Base-by-base conservation (phyloP, 2,888 invertebrate species). In the Aleiodes testaceus region DNA sequence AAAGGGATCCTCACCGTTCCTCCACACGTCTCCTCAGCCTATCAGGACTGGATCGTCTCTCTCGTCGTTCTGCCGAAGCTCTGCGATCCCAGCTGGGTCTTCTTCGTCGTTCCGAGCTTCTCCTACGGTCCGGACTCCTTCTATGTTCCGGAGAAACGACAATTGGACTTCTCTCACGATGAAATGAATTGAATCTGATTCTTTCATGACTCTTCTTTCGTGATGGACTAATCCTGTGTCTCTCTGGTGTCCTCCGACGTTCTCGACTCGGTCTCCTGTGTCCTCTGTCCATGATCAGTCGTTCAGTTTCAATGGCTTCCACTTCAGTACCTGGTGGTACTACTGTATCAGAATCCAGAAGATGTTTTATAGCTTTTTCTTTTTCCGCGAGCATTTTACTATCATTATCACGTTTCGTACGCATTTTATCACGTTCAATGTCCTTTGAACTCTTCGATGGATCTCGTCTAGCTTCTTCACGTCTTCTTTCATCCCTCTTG, bases 301-400 rank as follows among this genome's bases (percentile, higher is more conserved):
- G 84, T 52, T 87, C 84, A 0, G 78, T 81, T 63, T 86, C 83
- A 18, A 87, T 83, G 0, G 82, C 86, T 70, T 87, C 87, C 5
- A 76, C 78, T 75, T 87, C 87, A 0, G 87, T 87, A 18, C 87
- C 87, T 1, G 87, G 87, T 2, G 87, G 87, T 9, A 87, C 85
- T 2, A 87, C 81, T 12, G 83, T 77, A 22, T 86, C 86, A 0
- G 87, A 87, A 49, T 87, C 87, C 50, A 87, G 71, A 2, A 87
- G 76, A 66, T 83, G 78, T 66, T 87, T 87, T 11, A 87, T 85
- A 0, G 87, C 87, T 68, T 86, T 87, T 26, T 87, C 87, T 55
- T 87, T 86, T 68, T 86, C 87, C 0, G 87, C 87, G 0, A 87
- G 77, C 0, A 86, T 84, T 71, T 87, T 87, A 72, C 76, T 86